Base-by-base conservation (phyloP, 2,797 vertebrate species). In the Pteropus rufus region DNA sequence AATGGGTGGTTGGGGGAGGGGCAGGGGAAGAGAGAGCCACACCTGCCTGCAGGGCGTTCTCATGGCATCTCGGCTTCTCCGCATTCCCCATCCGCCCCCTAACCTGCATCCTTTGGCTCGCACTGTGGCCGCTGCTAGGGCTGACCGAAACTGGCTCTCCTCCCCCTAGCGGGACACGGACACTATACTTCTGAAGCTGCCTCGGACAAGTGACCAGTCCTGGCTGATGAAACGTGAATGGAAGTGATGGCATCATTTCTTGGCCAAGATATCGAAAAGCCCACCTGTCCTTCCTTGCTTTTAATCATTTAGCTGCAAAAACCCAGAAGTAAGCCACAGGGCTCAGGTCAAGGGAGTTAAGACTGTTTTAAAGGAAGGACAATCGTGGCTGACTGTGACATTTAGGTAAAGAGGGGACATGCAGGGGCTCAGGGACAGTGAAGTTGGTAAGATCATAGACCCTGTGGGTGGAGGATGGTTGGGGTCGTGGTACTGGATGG, bases 121-220 rank as follows among this genome's bases (percentile, higher is more conserved):
- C 8, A 86, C 0, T 8, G 46, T 3, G 15, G 56, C 23, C 29
- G 3, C 10, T 3, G 12, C 15, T 19, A 0, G 1, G 1, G 6
- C 1, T 60, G 34, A 2, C 15, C 3, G 2, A 6, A 10, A 16
- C n/a, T 6, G 21, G 19, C 14, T 70, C 18, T 62, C 60, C 19
- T 64, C 21, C 56, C 39, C 49, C 36, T 36, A 49, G 1, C 26
- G 23, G n/a, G 6, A 8, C 36, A 18, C 0, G 19, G 29, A 10
- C 4, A 2, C 5, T 44, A 49, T 2, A 0, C 10, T 69, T 52
- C 58, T 73, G 81, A 2, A 10, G 36, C 2, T 26, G 87, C 7
- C 34, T 1, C 2, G 5, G 18, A 7, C 2, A 14, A 2, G 64
- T 0, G n/a, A 34, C 72, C 26, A 26, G 56, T 52, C 26, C 23